Conservation (phyloP, 2,888 invertebrate genomes). For the Stegana nigrithorax region DNA sequence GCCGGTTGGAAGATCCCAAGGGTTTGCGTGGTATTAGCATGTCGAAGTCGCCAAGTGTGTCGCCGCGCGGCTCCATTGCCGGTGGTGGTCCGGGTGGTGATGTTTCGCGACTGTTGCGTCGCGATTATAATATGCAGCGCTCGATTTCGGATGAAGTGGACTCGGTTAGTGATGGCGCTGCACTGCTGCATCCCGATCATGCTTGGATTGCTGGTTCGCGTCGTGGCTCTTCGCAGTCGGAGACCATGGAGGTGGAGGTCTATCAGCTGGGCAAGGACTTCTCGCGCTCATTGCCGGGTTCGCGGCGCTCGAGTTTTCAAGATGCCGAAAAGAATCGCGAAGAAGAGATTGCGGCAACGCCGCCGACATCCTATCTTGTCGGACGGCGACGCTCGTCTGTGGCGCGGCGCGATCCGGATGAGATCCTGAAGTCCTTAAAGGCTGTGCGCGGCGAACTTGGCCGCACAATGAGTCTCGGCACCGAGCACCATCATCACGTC, state of each 20-base stretch:
- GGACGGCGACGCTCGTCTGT: slow-evolving; percentile 85
- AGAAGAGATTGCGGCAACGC: slow-evolving; percentile 66
- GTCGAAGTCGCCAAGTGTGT: slow-evolving; percentile 80
- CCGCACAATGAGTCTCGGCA: slow-evolving; percentile 83
- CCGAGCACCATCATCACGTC: slow-evolving; percentile 70
- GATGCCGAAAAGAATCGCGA: slow-evolving; percentile 74
- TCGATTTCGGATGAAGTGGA: slow-evolving; percentile 82
- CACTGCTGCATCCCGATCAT: slow-evolving; percentile 86
- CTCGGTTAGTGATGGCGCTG: slow-evolving; percentile 80
- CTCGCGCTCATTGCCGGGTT: slow-evolving; percentile 86
- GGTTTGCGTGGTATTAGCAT: slow-evolving; percentile 72
- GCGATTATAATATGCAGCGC: slow-evolving; percentile 81
- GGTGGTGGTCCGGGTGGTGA: slow-evolving; percentile 71
- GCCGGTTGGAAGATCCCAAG: slow-evolving; percentile 84
- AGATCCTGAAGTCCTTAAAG: slow-evolving; percentile 83
- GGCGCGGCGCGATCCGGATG: slow-evolving; percentile 85
- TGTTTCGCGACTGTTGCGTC: slow-evolving; percentile 74
- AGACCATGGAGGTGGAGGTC: slow-evolving; percentile 85
- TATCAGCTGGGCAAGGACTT: slow-evolving; percentile 89
- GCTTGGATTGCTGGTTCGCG: slow-evolving; percentile 83
- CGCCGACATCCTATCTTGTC: slow-evolving; percentile 73
- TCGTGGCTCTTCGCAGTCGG: slow-evolving; percentile 90
- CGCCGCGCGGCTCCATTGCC: slow-evolving; percentile 79
- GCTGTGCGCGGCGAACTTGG: slow-evolving; percentile 86
- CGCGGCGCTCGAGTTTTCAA: slow-evolving; percentile 86